phyloP scores from a whole-genome alignment of 2,888 invertebrate genomes.

The Troilus luridus region DNA sequence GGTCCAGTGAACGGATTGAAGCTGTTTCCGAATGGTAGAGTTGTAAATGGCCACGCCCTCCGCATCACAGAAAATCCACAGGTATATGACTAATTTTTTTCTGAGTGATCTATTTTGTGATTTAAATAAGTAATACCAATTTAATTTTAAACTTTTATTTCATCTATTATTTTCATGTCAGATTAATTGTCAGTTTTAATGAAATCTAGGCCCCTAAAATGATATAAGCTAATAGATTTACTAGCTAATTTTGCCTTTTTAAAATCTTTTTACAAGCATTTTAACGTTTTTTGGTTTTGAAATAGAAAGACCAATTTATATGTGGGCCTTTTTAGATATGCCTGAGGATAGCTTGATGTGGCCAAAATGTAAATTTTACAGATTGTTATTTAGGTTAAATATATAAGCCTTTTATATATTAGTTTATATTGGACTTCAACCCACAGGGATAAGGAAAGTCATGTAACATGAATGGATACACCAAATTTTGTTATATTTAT shows the following conservation, averaged over 20 bases:
- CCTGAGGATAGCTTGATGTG: too few species aligned
- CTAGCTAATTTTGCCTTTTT: neutral
- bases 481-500: too few species aligned
- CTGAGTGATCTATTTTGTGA: neutral
- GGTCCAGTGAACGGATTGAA: conserved; percentile 72
- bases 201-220: neutral
- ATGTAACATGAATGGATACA: too few species aligned
- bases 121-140: neutral
- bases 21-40: conserved; percentile 70
- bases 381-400: too few species aligned
- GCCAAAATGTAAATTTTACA: too few species aligned
- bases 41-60: conserved; percentile 68
- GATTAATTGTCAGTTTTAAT: neutral
- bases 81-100: conserved; percentile 68
- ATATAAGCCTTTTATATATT: too few species aligned
- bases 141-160: neutral
- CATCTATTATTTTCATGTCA: neutral
- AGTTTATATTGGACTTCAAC: too few species aligned
- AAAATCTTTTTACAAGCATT: too few species aligned
- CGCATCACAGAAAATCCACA: conserved; percentile 80
- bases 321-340: too few species aligned
- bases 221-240: neutral
- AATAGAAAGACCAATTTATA: too few species aligned
- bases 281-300: too few species aligned
- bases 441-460: too few species aligned